Conservation (phyloP, 2,888 invertebrate genomes). For the Lymantria dispar region DNA sequence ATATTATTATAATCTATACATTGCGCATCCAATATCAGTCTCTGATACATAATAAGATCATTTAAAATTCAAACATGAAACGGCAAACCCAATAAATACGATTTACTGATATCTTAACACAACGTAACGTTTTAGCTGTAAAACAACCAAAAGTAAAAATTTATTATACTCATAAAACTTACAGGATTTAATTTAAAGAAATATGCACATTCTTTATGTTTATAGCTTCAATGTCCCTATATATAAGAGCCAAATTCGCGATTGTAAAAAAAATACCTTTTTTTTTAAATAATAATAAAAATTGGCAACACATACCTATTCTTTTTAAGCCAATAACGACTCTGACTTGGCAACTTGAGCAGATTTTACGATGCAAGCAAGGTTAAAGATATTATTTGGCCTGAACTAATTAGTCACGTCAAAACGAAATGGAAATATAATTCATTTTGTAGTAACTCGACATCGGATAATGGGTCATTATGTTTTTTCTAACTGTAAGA, state of each 20-base stretch:
- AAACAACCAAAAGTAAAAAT: not conserved
- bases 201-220: slow-evolving; percentile 18
- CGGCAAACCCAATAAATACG: not conserved
- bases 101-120: slow-evolving; percentile 1
- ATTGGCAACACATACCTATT: slow-evolving; percentile 2
- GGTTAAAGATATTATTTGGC: slow-evolving; percentile 54
- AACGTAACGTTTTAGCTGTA: not conserved
- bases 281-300: slow-evolving; percentile 3
- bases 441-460: slow-evolving; percentile 48
- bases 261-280: slow-evolving; percentile 13
- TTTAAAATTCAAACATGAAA: not conserved
- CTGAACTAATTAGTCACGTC: slow-evolving; percentile 71
- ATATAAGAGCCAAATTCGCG: slow-evolving; percentile 19
- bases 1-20: not conserved
- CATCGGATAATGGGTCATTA: slow-evolving; percentile 39
- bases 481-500: slow-evolving; percentile 21
- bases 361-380: slow-evolving; percentile 47
- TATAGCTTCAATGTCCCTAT: slow-evolving; percentile 13
- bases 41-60: not conserved
- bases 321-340: slow-evolving; percentile 1
- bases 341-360: slow-evolving; percentile 27
- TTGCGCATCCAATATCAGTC: not conserved
- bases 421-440: slow-evolving; percentile 60
- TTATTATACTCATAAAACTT: slow-evolving; percentile 8
- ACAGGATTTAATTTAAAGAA: slow-evolving; percentile 12